Evolutionary conservation across 2,888 invertebrate species (phyloP), one percentile per base, ranked within the genome.

Genomic region (Parasteatoda lunata): DNA sequence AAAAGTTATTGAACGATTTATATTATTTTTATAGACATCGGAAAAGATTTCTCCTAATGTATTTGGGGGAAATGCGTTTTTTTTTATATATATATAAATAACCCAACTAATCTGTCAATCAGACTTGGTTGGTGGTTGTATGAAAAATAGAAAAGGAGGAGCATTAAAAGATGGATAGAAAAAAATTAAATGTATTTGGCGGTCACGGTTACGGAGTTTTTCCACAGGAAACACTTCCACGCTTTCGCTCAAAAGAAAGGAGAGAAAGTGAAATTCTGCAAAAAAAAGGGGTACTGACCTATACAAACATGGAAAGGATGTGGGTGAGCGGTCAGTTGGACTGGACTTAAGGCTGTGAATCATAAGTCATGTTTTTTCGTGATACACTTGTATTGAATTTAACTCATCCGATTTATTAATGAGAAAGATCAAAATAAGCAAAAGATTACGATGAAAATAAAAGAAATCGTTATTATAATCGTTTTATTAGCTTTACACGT

Each of bases 161-260:
- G 54, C 45, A 48, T 30, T 13, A 54, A 45, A 65, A 66, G 73
- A 52, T 69, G 48, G 65, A 48, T 11, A 64, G 8, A 13, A 78
- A 70, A 78, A 64, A 78, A 70, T 68, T 66, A 80, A 73, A 73
- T 47, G 73, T 51, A 54, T 47, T 51, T 52, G 65, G 51, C 47
- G 76, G 79, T 86, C 85, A 86, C 85, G 85, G 80, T 80, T 66
- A 48, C 64, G 64, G 66, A 77, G 30, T 30, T 77, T 45, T 30
- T 68, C 65, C 71, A 86, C 85, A 77, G 85, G 85, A 86, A 86
- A 77, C 85, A 71, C 75, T 86, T 86, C 80, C 80, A 86, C 80
- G 85, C 66, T 86, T 80, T 80, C 51, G 75, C 65, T 71, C 70
- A n/a, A 54, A 59, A 65, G 54, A 84, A 72, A 77, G 71, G 80